Conservation (phyloP, 2,113 vertebrate genomes). For the Tenrec ecaudatus region DNA sequence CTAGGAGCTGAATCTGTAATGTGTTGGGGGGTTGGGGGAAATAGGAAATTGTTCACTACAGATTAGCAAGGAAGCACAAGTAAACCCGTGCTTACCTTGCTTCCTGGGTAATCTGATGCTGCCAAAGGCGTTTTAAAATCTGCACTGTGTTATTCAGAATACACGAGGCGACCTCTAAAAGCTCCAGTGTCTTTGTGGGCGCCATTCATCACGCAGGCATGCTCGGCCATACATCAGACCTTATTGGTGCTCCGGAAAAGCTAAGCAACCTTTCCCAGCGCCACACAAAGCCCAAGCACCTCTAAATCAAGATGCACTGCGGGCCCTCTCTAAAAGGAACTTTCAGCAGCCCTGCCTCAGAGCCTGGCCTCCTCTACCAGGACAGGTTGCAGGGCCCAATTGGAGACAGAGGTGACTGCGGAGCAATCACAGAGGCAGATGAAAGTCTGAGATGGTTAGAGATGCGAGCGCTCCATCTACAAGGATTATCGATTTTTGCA, state of each 20-base stretch:
- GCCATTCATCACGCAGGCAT: constrained; percentile 66
- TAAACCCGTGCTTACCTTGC: background rate
- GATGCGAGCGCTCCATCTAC: background rate
- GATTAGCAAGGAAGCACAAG: background rate
- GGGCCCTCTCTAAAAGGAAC: constrained; percentile 59
- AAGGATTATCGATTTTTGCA: constrained; percentile 73
- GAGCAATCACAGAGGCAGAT: constrained; percentile 34
- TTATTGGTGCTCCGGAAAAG: constrained; percentile 68
- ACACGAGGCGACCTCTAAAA: constrained; percentile 65
- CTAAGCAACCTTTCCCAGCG: constrained; percentile 73
- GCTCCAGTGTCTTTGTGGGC: constrained; percentile 46
- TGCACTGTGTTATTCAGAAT: constrained; percentile 75
- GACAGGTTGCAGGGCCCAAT: background rate
- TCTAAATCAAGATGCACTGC: constrained; percentile 74
- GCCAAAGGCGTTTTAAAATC: constrained; percentile 73
- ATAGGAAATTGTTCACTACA: background rate
- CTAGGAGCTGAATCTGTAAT: background rate
- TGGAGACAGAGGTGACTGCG: constrained; percentile 41
- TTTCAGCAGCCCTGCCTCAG: constrained; percentile 57
- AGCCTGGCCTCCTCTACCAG: background rate
- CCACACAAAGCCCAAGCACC: constrained; percentile 62
- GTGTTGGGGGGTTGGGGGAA: background rate
- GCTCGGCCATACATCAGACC: constrained; percentile 68
- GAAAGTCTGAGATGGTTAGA: constrained; percentile 56
- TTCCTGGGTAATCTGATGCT: background rate